A percentile compares a stretch with the other conserved stretches of the same genome.
Conservation (phyloP, 2,113 vertebrate species). For the Campylorhamphus procurvoides region DNA sequence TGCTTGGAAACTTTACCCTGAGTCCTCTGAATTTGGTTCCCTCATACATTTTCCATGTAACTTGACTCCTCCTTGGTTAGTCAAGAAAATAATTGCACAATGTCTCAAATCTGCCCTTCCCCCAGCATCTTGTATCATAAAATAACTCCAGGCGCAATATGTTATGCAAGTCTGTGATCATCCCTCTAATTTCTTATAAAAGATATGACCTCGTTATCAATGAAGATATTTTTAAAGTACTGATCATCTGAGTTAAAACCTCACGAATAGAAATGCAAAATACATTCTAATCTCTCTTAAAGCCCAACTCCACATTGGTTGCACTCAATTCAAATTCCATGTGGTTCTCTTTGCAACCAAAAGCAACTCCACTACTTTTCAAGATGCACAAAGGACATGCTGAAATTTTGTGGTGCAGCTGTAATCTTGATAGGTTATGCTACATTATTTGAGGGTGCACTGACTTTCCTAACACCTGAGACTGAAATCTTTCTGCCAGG, state of each 20-base stretch:
- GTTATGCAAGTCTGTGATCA: slow-evolving; percentile 63
- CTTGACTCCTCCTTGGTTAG: slow-evolving; percentile 3
- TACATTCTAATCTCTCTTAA: slow-evolving; percentile 9
- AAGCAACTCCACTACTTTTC: not conserved
- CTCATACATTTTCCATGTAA: not conserved
- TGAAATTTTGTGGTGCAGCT: not conserved
- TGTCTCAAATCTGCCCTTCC: slow-evolving; percentile 47
- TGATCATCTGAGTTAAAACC: slow-evolving; percentile 58
- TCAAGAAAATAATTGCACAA: slow-evolving; percentile 26
- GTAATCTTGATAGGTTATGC: not conserved
- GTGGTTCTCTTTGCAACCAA: not conserved
- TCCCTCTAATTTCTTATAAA: slow-evolving; percentile 68
- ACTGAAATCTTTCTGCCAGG: not conserved
- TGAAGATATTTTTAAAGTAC: slow-evolving; percentile 65
- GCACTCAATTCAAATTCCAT: not conserved
- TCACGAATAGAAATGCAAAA: slow-evolving; percentile 17
- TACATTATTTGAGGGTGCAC: not conserved
- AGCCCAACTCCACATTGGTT: not conserved
- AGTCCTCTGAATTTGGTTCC: not conserved
- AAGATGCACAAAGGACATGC: not conserved
- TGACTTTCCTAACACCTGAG: not conserved
- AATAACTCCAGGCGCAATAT: slow-evolving; percentile 64
- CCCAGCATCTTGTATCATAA: slow-evolving; percentile 57
- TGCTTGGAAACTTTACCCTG: not conserved
- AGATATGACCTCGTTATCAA: slow-evolving; percentile 66